Conservation (phyloP, 2,113 vertebrate species). For the Psophia crepitans region DNA sequence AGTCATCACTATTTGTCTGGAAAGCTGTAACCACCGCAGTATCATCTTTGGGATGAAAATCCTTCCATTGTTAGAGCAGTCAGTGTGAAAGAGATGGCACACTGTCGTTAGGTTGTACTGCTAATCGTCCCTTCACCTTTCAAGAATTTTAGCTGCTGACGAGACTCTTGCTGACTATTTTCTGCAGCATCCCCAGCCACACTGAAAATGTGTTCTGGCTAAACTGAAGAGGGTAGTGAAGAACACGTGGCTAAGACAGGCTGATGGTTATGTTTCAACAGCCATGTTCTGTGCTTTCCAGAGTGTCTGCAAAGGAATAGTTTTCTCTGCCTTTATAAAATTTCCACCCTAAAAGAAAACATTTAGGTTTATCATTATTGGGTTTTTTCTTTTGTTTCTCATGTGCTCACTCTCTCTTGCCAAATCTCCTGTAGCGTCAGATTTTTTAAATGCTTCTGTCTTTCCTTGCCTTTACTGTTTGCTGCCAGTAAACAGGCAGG, state of each 20-base stretch:
- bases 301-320: background rate
- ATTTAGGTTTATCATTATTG: background rate
- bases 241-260: background rate
- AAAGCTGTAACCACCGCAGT: background rate
- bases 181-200: background rate
- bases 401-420: background rate
- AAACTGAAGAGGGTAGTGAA: background rate
- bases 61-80: background rate
- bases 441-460: background rate
- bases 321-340: background rate
- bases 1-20: background rate
- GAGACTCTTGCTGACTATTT: background rate
- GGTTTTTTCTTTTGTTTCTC: background rate
- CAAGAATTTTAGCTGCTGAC: background rate
- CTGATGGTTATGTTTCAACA: background rate
- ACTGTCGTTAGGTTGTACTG: background rate
- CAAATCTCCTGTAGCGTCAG: background rate
- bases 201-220: background rate
- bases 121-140: background rate
- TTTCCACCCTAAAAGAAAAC: background rate
- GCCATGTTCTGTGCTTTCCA: background rate
- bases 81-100: background rate
- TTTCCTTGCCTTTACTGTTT: background rate
- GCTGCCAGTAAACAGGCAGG: background rate
- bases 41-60: slow-evolving; percentile 1